Evolutionary conservation across 1,140 invertebrate species (phyloP), one percentile per base, ranked within the genome.

Genomic region (Chironomus tepperi): DNA sequence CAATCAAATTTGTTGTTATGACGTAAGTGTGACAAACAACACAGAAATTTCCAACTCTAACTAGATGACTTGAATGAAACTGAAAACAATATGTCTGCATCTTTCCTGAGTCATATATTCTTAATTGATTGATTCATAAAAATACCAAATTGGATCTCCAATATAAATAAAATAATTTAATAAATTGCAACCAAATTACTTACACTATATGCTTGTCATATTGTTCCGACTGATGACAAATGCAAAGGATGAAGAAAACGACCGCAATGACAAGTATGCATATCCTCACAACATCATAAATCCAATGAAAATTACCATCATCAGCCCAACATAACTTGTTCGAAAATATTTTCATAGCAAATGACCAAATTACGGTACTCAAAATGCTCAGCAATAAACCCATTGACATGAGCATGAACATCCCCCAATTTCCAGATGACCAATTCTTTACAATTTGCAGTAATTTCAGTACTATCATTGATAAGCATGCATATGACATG

Each of bases 401-500:
- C 12, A 57, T 57, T n/a, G 47, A 57, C n/a, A 57, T 5, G 3
- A 57, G 5, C 5, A 57, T 57, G 15, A 57, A 57, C 47, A 57
- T 57, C n/a, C 47, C 47, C 47, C 47, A 57, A 57, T 57, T 57
- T 57, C n/a, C 47, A n/a, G 47, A n/a, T 57, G 47, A n/a, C 24
- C 24, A 34, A 57, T 57, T 57, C 15, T 57, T 57, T n/a, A 57
- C 12, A n/a, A 57, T 57, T 57, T 57, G 47, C 5, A 57, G 47
- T 15, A 57, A 57, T 57, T 57, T 57, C 47, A 57, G n/a, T n/a
- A 12, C 47, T 15, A 57, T n/a, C n/a, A 57, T n/a, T 15, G 47
- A 12, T 57, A 57, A n/a, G 47, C 47, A 57, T n/a, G n/a, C 10
- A 57, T 57, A 57, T n/a, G n/a, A n/a, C 47, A 57, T 57, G 47